Conservation (phyloP, 2,113 vertebrate genomes). For the Bos indicus region DNA sequence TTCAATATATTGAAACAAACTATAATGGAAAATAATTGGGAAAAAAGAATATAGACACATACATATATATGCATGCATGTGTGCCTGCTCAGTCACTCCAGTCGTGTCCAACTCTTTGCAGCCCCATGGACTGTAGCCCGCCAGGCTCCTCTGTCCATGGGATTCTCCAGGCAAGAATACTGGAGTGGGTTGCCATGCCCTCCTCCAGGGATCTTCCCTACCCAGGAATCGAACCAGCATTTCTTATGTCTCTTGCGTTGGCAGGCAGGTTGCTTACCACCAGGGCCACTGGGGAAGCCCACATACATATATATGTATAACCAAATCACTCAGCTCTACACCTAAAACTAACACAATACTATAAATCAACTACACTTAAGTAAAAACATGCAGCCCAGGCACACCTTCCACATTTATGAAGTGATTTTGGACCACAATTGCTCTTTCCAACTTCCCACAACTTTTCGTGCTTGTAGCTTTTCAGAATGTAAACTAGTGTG, state of each 20-base stretch:
- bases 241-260: not conserved
- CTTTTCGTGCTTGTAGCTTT: not conserved
- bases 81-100: not conserved
- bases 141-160: not conserved
- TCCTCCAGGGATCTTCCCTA: not conserved
- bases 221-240: fast-evolving
- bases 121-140: not conserved
- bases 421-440: not conserved
- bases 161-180: not conserved
- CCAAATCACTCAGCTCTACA: not conserved
- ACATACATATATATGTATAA: not conserved
- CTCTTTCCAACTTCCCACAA: not conserved
- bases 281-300: not conserved
- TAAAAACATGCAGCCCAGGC: not conserved
- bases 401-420: not conserved
- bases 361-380: not conserved
- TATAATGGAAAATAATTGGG: not conserved
- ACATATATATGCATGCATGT: too few relatives aligned
- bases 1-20: not conserved
- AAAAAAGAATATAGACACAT: not conserved
- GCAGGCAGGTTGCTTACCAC: not conserved
- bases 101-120: not conserved
- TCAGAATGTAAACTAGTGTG: not conserved
- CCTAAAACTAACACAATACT: not conserved
- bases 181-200: not conserved